Evolutionary conservation across 1,140 invertebrate genomes (phyloP).

Genomic region (Papilio helenus): DNA sequence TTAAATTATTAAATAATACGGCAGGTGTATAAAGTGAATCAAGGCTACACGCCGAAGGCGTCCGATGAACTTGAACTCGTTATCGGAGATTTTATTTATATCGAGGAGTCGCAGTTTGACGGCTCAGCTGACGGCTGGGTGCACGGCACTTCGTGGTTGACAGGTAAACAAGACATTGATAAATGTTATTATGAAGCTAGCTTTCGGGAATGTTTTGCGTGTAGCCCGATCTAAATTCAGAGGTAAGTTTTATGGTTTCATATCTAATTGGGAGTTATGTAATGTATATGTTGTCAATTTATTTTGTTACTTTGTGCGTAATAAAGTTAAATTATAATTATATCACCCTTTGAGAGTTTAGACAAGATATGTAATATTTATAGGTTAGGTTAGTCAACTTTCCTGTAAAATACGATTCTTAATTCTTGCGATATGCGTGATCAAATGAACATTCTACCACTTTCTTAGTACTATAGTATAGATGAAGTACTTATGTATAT

Average conservation of each 20-base stretch:
- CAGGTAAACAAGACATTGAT: conserved; percentile 66
- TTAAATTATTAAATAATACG: conserved; percentile 26
- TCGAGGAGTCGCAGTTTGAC: conserved; percentile 88
- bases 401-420: background rate
- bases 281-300: background rate
- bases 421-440: background rate
- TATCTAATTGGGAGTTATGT: background rate
- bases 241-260: conserved; percentile 50
- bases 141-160: conserved; percentile 93
- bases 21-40: conserved; percentile 91
- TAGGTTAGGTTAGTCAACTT: background rate
- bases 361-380: background rate
- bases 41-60: conserved; percentile 89
- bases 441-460: background rate
- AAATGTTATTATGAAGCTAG: conserved; percentile 24
- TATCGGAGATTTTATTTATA: conserved; percentile 93
- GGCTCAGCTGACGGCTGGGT: conserved; percentile 93
- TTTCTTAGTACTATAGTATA: background rate
- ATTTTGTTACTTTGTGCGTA: background rate
- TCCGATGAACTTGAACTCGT: conserved; percentile 93
- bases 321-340: background rate
- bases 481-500: conserved; percentile 3
- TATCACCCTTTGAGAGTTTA: background rate
- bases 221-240: conserved; percentile 43
- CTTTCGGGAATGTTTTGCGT: conserved; percentile 14